Conservation (phyloP, 35 echinoderm and acorn worm genomes). For the Eucidaris tribuloides region DNA sequence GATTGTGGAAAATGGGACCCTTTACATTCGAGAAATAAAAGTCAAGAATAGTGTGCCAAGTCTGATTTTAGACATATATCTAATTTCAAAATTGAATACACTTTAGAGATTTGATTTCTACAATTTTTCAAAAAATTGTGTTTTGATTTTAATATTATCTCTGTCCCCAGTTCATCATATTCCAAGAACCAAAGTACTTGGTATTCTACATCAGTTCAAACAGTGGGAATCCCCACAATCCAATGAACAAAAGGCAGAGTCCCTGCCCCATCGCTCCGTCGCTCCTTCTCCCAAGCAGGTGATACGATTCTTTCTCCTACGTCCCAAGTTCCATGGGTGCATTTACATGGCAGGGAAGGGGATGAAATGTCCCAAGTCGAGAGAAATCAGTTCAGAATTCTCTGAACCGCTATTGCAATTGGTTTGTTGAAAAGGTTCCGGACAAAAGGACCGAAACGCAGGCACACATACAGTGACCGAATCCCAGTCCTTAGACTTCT, state of each 20-base stretch:
- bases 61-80: too few relatives aligned
- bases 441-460: background rate
- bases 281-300: background rate
- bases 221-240: constrained; percentile 1
- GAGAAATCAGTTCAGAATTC: background rate
- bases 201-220: constrained; percentile 1
- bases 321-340: too few relatives aligned
- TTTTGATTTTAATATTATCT: constrained; percentile 35
- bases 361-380: background rate
- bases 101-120: too few relatives aligned
- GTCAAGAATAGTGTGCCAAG: too few relatives aligned
- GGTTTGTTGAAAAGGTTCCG: background rate
- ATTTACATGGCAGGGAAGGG: background rate
- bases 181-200: background rate
- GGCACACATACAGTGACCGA: background rate
- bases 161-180: constrained; percentile 40
- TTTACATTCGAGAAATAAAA: too few relatives aligned
- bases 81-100: too few relatives aligned
- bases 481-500: background rate
- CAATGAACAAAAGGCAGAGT: background rate
- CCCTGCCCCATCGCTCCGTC: constrained; percentile 1
- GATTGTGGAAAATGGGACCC: too few relatives aligned
- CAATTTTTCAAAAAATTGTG: background rate
- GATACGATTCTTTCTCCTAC: background rate
- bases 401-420: background rate